These are phyloP conservation scores for Pipa parva DNA, from an alignment of 2,113 vertebrate species.

Conservation along the genomic window DNA sequence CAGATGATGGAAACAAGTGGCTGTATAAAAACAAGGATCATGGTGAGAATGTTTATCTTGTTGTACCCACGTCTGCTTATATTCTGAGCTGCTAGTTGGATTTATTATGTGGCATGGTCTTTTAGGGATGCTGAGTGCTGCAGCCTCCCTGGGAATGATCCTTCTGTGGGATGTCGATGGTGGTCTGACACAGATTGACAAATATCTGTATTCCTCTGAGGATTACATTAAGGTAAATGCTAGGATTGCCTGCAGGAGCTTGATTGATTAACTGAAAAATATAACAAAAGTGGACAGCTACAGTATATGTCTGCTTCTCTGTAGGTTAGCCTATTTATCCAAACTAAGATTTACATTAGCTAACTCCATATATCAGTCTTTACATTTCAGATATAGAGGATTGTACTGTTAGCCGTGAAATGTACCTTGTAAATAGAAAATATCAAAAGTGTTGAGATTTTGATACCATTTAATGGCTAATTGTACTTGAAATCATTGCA, in stretches of 20 bases:
- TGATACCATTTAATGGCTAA: no score
- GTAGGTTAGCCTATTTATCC: not conserved
- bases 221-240: conserved; percentile 92
- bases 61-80: not conserved
- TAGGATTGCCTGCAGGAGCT: conserved; percentile 47
- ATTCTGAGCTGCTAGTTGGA: not conserved
- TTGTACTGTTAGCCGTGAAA: no score
- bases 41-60: conserved; percentile 57
- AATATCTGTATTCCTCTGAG: conserved; percentile 95
- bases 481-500: no score
- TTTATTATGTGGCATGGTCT: no score
- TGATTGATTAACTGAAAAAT: not conserved
- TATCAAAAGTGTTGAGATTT: no score
- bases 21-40: conserved; percentile 98
- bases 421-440: no score
- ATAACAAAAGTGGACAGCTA: not conserved
- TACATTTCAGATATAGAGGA: no score
- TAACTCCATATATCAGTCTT: no score
- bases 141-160: conserved; percentile 92
- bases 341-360: no score
- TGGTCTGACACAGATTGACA: conserved; percentile 95
- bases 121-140: conserved; percentile 97
- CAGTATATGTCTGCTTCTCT: not conserved
- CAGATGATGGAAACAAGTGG: conserved; percentile 98
- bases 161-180: conserved; percentile 96